Evolutionary conservation across 2,113 vertebrate genomes (phyloP), one percentile per base, ranked within the genome.

Genomic region (Chaetorhynchus papuensis): DNA sequence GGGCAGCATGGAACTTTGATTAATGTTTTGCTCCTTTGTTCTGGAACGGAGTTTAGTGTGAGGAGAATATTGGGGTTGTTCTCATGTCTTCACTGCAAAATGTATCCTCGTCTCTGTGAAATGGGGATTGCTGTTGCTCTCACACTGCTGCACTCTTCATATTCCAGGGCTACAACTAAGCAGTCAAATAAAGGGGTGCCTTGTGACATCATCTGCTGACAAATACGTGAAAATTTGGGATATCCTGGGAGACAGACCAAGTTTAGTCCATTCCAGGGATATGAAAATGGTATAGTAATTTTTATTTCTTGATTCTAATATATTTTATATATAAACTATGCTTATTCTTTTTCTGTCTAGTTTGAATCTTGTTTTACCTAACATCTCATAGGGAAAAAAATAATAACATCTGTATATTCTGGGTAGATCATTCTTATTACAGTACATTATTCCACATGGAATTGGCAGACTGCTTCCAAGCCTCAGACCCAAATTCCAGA

Each of bases 161-260:
- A 45, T 76, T 83, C 22, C 93, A 99, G 99, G 99, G 47, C 97
- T 99, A 96, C 98, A 98, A 33, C 98, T 99, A 30, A 99, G 99
- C 97, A 99, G 99, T 97, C 99, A 99, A 70, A 96, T 99, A 56
- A 99, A 98, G 96, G 99, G 99, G 59, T 99, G 99, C 87, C 98
- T 99, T 37, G 98, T 99, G 86, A 99, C 99, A 2, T 98, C 99
- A 8, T 99, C 99, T 35, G 98, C 98, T 49, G 99, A 99, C 97
- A 99, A 98, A 93, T 98, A 98, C 0, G 99, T 99, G 66, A 99
- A 99, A 95, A 98, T 99, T 28, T 99, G 99, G 99, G 99, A 99
- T 97, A 99, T 99, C 70, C 72, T 99, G 37, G 98, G 99, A 77
- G 98, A 99, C 93, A 99, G 98, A 96, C 99, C 99, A 44, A 99